phyloP scores from a whole-genome alignment of 2,797 vertebrate genomes.

The Neosalanx taihuensis region DNA sequence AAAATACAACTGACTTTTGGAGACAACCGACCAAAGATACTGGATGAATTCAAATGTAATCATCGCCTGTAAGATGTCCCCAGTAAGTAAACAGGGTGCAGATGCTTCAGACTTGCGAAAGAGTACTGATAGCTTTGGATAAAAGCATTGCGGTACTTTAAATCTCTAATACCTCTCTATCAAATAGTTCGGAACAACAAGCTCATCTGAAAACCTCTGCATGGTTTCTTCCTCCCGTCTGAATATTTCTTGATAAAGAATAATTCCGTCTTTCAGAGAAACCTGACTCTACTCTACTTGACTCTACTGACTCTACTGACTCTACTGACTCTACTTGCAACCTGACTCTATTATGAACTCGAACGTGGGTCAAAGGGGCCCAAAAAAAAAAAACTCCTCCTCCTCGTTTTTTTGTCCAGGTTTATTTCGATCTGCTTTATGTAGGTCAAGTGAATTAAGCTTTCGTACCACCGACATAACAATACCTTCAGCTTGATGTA shows the following conservation, averaged over 20 bases:
- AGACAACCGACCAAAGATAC: not conserved
- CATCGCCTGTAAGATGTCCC: not conserved
- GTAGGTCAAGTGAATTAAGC: conserved; percentile 61
- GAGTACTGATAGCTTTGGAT: not conserved
- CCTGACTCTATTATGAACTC: conserved; percentile 42
- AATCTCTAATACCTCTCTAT: not conserved
- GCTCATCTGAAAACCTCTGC: not conserved
- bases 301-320: too few relatives aligned
- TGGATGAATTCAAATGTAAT: not conserved
- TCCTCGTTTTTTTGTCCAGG: conserved; percentile 47
- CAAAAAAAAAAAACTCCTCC: conserved; percentile 60
- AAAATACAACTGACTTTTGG: not conserved
- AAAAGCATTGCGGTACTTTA: not conserved
- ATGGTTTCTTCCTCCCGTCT: not conserved
- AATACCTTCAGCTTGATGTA: conserved; percentile 49
- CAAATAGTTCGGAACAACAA: not conserved
- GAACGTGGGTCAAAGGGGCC: conserved; percentile 34
- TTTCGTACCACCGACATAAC: conserved; percentile 47
- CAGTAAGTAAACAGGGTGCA: not conserved
- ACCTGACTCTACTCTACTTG: too few relatives aligned
- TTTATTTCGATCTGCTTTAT: conserved; percentile 54
- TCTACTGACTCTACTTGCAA: too few relatives aligned
- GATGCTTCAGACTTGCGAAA: conserved; percentile 1
- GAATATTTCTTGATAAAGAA: conserved; percentile 46
- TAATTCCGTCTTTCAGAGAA: conserved; percentile 39